Percentiles rank a stretch among this genome's conserved stretches.
phyloP scores from a whole-genome alignment of 2,888 invertebrate genomes.

The Heliconius erato region DNA sequence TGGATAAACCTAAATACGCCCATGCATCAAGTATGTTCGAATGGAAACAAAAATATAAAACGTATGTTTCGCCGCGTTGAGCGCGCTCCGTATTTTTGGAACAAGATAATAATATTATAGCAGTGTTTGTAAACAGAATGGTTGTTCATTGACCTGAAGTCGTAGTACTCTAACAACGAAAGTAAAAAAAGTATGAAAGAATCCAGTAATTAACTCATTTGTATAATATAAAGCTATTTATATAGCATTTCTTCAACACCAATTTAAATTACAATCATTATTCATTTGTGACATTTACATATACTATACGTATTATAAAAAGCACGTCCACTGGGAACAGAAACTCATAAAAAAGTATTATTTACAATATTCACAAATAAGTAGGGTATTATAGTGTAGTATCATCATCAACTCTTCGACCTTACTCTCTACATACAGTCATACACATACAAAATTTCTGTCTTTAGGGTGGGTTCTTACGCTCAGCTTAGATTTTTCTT shows the following conservation, averaged over 20 bases:
- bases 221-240: no score
- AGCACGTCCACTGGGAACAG: not conserved
- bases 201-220: not conserved
- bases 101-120: not conserved
- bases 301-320: no score
- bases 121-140: slow-evolving; percentile 43
- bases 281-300: not conserved
- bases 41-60: slow-evolving; percentile 31
- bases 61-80: slow-evolving; percentile 38
- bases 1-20: slow-evolving; percentile 1
- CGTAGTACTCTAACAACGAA: not conserved
- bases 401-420: not conserved
- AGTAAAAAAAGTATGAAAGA: not conserved
- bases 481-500: not conserved
- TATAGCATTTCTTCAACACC: no score
- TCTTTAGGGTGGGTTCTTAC: no score
- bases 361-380: no score
- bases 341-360: not conserved
- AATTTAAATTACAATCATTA: not conserved
- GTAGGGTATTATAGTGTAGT: no score
- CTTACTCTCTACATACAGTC: no score
- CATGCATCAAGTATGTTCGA: slow-evolving; percentile 10
- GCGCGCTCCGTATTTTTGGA: slow-evolving; percentile 41
- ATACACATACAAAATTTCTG: no score
- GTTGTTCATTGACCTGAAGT: slow-evolving; percentile 32